Evolutionary conservation across 2,888 invertebrate genomes (phyloP), one percentile per base, ranked within the genome.

Genomic region (Archaeoteleia sp.): DNA sequence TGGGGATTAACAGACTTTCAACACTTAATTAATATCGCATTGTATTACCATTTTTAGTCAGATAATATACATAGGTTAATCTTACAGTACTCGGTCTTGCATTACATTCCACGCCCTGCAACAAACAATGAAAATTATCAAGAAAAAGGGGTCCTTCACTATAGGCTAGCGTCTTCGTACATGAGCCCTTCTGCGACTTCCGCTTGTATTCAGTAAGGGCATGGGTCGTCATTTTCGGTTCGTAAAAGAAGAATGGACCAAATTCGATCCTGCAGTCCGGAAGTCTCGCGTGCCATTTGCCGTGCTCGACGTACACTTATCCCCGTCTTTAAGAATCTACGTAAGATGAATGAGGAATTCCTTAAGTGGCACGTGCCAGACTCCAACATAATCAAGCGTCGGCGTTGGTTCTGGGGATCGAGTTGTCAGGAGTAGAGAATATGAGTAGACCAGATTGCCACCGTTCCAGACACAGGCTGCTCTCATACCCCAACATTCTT

Each of bases 201-300:
- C 81, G 81, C 67, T 78, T 60, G 63, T 61, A 77, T 78, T 78
- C 72, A 77, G 37, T 42, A 42, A 51, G 60, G 55, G 72, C 71
- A 60, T 67, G 39, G 54, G 13, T 58, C 60, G 63, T 66, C 71
- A 74, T 78, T 73, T 49, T 76, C 74, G 73, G 72, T 74, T 71
- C 67, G 61, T 32, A 42, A 14, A 63, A 62, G 72, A 77, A 80
- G 71, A 77, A 79, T 75, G 70, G 75, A 68, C 68, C 71, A 70
- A 81, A 82, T 76, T 76, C 74, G 82, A 81, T 81, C 80, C 78
- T 72, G 66, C 72, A 48, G 67, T 34, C 80, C 84, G 84, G 84
- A 84, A 83, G 82, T 84, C 82, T 84, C 82, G 83, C 81, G 80
- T 83, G 82, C 84, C 83, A 80, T 82, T 82, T 81, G 80, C 78